A percentile compares a stretch with the other conserved stretches of the same genome.
Conservation (phyloP, 2,888 invertebrate species). For the Spodoptera picta region DNA sequence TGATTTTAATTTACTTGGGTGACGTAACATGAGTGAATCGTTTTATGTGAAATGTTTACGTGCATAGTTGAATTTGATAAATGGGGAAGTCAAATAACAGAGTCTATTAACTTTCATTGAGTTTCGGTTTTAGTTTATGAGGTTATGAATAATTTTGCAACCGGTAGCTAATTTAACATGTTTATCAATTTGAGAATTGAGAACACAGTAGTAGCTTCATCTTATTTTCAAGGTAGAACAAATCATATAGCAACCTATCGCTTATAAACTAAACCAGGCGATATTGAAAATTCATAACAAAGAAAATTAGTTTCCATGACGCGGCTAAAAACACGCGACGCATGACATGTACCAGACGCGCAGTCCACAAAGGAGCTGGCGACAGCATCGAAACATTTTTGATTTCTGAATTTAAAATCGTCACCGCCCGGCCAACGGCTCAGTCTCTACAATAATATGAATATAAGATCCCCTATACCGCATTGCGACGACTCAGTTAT, state of each 20-base stretch:
- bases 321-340: background rate
- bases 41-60: no score
- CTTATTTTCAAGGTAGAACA: no score
- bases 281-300: slow-evolving; percentile 3
- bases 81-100: no score
- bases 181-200: no score
- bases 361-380: slow-evolving; percentile 13
- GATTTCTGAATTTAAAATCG: slow-evolving; percentile 59
- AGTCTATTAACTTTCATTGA: no score
- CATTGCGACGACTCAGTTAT: slow-evolving; percentile 87
- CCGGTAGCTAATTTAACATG: no score
- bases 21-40: background rate
- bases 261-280: no score
- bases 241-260: no score
- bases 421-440: slow-evolving; percentile 51
- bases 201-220: no score
- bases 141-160: no score
- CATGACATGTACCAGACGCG: slow-evolving; percentile 19
- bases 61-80: no score
- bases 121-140: no score
- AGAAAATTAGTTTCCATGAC: background rate
- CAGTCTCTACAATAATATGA: slow-evolving; percentile 80
- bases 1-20: slow-evolving; percentile 10
- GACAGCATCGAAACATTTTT: slow-evolving; percentile 48
- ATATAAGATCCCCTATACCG: slow-evolving; percentile 81